These are phyloP conservation scores for Orcinus orca DNA, from an alignment of 2,113 vertebrate genomes.

Conservation along the genomic window DNA sequence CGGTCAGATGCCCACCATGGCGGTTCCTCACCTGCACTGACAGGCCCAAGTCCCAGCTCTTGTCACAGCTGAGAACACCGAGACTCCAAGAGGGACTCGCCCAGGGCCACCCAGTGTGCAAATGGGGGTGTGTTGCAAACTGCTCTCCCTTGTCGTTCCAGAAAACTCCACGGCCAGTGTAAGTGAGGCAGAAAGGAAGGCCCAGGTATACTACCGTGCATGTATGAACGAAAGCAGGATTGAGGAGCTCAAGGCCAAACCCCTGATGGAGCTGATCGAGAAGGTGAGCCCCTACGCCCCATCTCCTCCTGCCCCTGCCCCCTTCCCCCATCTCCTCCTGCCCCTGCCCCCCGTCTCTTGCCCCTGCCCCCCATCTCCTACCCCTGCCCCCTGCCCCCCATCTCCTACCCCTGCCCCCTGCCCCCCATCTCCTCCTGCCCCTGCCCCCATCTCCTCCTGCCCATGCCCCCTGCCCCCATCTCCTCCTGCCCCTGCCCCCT, in stretches of 20 bases:
- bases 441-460: too few species aligned
- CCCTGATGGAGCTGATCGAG: conserved; percentile 90
- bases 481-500: neutral
- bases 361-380: neutral
- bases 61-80: neutral
- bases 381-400: neutral
- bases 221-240: conserved; percentile 97
- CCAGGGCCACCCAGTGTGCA: neutral
- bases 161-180: conserved; percentile 90
- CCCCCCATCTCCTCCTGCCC: neutral
- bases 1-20: rapidly evolving
- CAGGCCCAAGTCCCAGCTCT: neutral
- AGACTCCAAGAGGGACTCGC: neutral
- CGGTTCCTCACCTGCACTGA: rapidly evolving
- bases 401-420: neutral
- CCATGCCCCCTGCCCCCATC: neutral
- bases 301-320: too few species aligned
- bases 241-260: conserved; percentile 89
- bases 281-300: conserved; percentile 81
- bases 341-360: neutral
- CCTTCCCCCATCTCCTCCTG: neutral
- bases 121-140: neutral
- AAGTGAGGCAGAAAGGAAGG: conserved; percentile 92
- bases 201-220: conserved; percentile 93
- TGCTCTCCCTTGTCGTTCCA: conserved; percentile 64